Conservation (phyloP, 2,797 vertebrate species). For the Mus caroli region DNA sequence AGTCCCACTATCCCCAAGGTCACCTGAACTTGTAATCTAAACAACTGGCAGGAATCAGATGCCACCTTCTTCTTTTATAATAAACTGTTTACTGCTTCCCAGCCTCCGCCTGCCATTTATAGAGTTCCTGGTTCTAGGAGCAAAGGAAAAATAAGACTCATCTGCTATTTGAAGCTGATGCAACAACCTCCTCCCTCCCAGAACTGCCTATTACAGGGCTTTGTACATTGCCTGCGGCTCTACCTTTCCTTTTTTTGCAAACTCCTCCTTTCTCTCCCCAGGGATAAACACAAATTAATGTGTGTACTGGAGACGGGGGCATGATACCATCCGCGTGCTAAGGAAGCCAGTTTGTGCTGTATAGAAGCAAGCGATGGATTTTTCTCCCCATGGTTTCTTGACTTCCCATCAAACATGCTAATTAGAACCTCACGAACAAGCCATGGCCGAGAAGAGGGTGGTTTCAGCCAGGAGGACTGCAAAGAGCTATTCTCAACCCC, state of each 20-base stretch:
- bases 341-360: constrained; percentile 39
- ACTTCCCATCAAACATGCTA: constrained; percentile 56
- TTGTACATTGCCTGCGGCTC: constrained; percentile 34
- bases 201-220: constrained; percentile 67
- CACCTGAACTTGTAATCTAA: constrained; percentile 73
- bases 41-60: constrained; percentile 81
- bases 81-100: constrained; percentile 78
- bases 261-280: constrained; percentile 59
- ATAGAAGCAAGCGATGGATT: not conserved
- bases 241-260: constrained; percentile 48
- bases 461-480: not conserved
- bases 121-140: constrained; percentile 78
- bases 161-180: constrained; percentile 39
- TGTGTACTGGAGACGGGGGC: not conserved
- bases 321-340: constrained; percentile 16
- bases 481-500: constrained; percentile 14
- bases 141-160: constrained; percentile 77
- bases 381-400: not conserved
- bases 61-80: constrained; percentile 75
- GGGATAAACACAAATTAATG: constrained; percentile 46
- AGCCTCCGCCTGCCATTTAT: constrained; percentile 82
- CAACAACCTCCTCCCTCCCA: constrained; percentile 64
- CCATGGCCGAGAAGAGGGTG: constrained; percentile 4
- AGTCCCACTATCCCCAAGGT: constrained; percentile 79
- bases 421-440: constrained; percentile 47